Conservation (phyloP, 2,888 invertebrate species). For the Nudaria mundana region DNA sequence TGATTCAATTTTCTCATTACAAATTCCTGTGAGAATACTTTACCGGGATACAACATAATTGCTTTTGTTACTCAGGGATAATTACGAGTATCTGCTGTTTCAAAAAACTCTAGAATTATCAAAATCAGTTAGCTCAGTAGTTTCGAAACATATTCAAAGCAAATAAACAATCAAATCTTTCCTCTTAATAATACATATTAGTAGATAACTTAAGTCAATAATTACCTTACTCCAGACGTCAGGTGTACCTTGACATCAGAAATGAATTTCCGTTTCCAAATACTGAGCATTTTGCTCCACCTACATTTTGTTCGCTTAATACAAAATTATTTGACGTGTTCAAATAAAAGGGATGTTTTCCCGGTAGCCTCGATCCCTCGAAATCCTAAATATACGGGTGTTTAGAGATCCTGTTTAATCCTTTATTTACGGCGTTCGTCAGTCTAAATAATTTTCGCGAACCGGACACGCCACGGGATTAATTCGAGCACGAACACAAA, state of each 20-base stretch:
- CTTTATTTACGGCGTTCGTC: conserved; percentile 64
- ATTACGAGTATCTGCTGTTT: too few species aligned
- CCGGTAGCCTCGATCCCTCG: conserved; percentile 17
- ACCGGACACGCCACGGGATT: conserved; percentile 64
- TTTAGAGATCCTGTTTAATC: conserved; percentile 61
- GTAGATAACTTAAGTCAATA: conserved; percentile 25
- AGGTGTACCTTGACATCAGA: conserved; percentile 51
- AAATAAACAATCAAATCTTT: too few species aligned
- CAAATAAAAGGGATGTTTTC: conserved; percentile 60
- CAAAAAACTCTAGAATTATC: background rate
- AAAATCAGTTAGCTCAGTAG: too few species aligned
- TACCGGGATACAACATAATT: too few species aligned
- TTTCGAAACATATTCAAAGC: too few species aligned
- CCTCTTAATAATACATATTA: too few species aligned
- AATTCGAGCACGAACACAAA: conserved; percentile 63
- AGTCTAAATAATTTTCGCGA: conserved; percentile 66
- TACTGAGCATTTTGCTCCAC: conserved; percentile 44
- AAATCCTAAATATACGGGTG: conserved; percentile 66
- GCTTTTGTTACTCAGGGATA: too few species aligned
- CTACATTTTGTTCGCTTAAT: conserved; percentile 49
- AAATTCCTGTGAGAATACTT: too few species aligned
- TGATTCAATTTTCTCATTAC: too few species aligned
- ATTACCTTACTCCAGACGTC: conserved; percentile 45
- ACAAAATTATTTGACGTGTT: conserved; percentile 46
- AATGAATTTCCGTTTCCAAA: conserved; percentile 34